A percentile compares a stretch with the other conserved stretches of the same genome.
Conservation (phyloP, 1,140 invertebrate species). For the Maconellicoccus hirsutus region DNA sequence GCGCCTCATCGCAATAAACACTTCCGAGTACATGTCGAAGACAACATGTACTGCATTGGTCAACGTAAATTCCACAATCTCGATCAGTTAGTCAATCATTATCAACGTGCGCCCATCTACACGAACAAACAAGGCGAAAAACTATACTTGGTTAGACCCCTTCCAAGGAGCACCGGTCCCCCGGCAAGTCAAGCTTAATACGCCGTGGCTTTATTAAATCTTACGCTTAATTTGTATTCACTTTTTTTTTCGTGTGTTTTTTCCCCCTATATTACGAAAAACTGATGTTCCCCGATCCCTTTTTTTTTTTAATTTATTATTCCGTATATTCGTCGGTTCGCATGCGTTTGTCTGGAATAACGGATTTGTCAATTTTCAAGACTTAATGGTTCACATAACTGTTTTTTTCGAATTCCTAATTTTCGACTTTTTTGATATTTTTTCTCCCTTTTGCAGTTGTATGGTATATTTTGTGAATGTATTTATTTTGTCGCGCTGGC, state of each 20-base stretch:
- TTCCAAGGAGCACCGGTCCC: conserved; percentile 40
- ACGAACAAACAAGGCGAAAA: conserved; percentile 92
- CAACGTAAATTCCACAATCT: conserved; percentile 92
- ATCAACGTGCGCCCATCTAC: conserved; percentile 96
- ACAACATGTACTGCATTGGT: conserved; percentile 88
- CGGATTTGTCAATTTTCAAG: too few species aligned
- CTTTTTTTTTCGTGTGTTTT: neutral
- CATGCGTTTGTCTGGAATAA: too few species aligned
- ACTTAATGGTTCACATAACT: too few species aligned
- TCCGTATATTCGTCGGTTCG: too few species aligned
- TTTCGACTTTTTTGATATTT: too few species aligned
- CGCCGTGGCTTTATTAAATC: neutral
- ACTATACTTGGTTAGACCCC: conserved; percentile 75
- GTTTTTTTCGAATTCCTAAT: too few species aligned
- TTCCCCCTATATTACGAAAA: neutral
- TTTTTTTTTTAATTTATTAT: neutral
- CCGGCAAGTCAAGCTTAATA: conserved; percentile 12
- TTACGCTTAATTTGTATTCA: conserved; percentile 18
- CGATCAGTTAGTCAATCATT: conserved; percentile 95
- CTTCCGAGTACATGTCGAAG: conserved; percentile 95
- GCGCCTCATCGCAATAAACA: conserved; percentile 96
- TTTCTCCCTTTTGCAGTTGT: too few species aligned
- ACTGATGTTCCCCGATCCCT: neutral
- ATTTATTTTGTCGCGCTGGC: too few species aligned
- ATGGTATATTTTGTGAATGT: too few species aligned